phyloP scores from a whole-genome alignment of 2,113 vertebrate species.

The Anolis carolinensis region DNA sequence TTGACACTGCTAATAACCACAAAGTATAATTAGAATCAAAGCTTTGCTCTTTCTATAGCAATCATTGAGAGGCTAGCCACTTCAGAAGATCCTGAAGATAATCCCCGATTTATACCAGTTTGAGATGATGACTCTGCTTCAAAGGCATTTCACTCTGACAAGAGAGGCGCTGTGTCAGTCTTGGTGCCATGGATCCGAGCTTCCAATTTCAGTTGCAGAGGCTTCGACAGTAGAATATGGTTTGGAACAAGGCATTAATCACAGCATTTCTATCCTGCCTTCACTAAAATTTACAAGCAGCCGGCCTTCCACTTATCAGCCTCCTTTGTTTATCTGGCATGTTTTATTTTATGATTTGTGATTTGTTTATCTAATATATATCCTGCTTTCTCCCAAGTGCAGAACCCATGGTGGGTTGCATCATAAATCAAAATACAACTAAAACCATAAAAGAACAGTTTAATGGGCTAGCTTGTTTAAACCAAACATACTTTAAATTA shows the following conservation, averaged over 20 bases:
- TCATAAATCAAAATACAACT: no score
- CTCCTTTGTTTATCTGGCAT: background rate
- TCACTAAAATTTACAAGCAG: background rate
- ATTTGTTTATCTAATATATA: no score
- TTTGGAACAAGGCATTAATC: background rate
- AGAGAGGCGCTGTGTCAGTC: no score
- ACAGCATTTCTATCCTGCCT: background rate
- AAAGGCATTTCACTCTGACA: background rate
- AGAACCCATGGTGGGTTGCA: no score
- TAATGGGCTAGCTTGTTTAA: no score
- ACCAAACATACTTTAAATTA: no score
- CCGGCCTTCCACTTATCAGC: background rate
- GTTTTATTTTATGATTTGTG: no score
- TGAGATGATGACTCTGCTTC: background rate
- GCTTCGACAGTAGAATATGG: background rate
- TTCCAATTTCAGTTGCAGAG: background rate
- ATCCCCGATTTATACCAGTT: background rate
- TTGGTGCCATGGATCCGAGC: background rate
- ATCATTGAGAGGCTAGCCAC: background rate
- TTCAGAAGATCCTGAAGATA: background rate
- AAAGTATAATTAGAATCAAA: background rate
- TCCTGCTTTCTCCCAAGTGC: no score
- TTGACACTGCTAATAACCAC: no score
- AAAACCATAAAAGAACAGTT: no score
- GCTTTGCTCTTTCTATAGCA: background rate